Evolutionary conservation across 2,113 vertebrate species (phyloP).

Genomic region (Semnopithecus entellus): DNA sequence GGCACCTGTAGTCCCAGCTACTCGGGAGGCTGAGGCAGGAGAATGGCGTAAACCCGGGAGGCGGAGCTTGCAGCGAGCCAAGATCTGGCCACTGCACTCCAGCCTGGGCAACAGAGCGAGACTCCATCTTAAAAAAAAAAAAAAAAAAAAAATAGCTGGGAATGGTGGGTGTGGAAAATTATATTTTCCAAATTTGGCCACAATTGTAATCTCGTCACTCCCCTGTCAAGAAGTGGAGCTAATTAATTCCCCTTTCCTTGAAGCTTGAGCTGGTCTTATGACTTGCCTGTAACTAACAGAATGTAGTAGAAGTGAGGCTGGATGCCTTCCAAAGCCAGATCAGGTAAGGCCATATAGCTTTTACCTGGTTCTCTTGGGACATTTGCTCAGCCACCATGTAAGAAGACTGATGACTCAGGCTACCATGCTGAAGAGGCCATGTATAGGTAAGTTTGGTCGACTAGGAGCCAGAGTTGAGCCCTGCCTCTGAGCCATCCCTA

Average conservation of each 20-base stretch:
- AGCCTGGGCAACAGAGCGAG: too few species aligned
- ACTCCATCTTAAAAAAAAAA: too few species aligned
- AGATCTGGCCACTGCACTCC: too few species aligned
- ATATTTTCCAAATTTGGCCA: background rate
- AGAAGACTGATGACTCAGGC: background rate
- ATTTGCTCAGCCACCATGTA: background rate
- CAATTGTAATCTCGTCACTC: background rate
- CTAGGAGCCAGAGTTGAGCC: background rate
- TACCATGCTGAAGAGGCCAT: background rate
- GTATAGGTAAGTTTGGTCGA: background rate
- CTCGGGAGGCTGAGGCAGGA: too few species aligned
- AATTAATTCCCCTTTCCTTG: background rate
- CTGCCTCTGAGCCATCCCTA: background rate
- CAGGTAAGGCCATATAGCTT: background rate
- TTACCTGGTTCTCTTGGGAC: background rate
- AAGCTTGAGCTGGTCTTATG: background rate
- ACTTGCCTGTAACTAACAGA: background rate
- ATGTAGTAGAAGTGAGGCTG: background rate
- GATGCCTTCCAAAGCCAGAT: background rate
- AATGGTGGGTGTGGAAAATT: background rate
- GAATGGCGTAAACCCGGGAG: too few species aligned
- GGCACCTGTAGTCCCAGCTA: too few species aligned
- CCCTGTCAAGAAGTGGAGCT: background rate
- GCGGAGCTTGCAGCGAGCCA: too few species aligned
- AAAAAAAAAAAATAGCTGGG: background rate